Percentiles rank a stretch among this genome's conserved stretches.
These are phyloP conservation scores for Adineta ricciae DNA, from an alignment of 2,888 invertebrate species.

Conservation along the genomic window DNA sequence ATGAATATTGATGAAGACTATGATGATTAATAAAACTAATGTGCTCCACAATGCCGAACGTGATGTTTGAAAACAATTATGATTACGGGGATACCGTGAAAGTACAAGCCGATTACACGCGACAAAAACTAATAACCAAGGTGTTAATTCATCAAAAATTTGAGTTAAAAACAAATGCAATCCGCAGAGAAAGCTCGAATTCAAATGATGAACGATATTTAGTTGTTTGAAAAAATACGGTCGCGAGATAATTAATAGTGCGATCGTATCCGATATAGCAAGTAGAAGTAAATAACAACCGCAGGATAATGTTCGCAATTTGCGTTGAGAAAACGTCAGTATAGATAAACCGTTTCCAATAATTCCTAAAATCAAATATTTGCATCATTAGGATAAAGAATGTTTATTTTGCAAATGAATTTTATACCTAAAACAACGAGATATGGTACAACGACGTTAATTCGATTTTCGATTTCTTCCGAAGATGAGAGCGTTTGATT, in stretches of 20 bases:
- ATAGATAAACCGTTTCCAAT: not conserved
- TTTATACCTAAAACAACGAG: not conserved
- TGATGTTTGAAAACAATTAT: slow-evolving; percentile 19
- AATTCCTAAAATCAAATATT: not conserved
- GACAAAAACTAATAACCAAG: slow-evolving; percentile 20
- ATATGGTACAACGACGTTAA: not conserved
- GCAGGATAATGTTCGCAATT: slow-evolving; percentile 1
- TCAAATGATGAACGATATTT: not conserved
- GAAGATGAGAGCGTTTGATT: not conserved
- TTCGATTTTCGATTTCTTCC: not conserved
- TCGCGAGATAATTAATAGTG: not conserved
- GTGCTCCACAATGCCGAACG: slow-evolving; percentile 4
- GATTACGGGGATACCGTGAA: slow-evolving; percentile 8
- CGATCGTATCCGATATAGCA: not conserved
- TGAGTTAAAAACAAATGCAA: slow-evolving; percentile 7
- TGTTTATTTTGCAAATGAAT: not conserved
- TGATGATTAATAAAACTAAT: not conserved
- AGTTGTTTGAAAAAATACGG: slow-evolving; percentile 18
- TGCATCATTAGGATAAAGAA: no score
- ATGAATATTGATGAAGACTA: not conserved
- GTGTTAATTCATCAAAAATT: slow-evolving; percentile 21
- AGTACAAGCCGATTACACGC: slow-evolving; percentile 8
- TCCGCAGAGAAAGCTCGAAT: not conserved
- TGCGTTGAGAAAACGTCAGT: not conserved
- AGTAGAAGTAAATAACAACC: slow-evolving; percentile 5